Evolutionary conservation across 1,140 invertebrate genomes (phyloP).

Genomic region (Marisa cornuarietis): DNA sequence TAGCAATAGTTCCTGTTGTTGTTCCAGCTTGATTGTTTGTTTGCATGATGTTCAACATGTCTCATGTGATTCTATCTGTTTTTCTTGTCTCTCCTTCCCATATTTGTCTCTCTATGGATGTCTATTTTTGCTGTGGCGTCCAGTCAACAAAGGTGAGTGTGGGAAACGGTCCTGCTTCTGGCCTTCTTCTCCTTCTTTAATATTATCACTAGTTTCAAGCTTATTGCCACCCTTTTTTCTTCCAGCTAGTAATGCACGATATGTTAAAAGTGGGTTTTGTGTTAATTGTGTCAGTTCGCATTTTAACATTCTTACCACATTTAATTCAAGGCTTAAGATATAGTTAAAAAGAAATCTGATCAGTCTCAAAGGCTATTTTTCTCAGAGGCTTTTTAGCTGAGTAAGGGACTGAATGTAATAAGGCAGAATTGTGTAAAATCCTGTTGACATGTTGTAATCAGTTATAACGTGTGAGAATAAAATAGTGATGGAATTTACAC

Average conservation of each 20-base stretch:
- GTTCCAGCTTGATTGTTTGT: not conserved
- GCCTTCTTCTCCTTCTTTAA: slow-evolving; percentile 3
- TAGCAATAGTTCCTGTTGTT: not conserved
- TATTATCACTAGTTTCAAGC: not conserved
- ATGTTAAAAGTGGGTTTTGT: not conserved
- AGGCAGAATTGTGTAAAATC: too few relatives aligned
- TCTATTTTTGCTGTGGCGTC: slow-evolving; percentile 4
- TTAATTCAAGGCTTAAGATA: too few relatives aligned
- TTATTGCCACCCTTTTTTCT: not conserved
- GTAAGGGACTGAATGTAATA: too few relatives aligned
- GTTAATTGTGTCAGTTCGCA: too few relatives aligned
- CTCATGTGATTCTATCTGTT: slow-evolving; percentile 1
- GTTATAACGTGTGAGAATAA: too few relatives aligned
- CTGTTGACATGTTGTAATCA: too few relatives aligned
- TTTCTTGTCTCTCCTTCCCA: slow-evolving; percentile 1
- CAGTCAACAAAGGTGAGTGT: slow-evolving; percentile 9
- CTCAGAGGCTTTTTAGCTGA: too few relatives aligned
- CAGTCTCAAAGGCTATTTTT: too few relatives aligned
- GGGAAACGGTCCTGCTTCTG: slow-evolving; percentile 1
- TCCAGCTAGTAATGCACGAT: not conserved
- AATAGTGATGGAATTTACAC: too few relatives aligned
- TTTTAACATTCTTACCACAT: too few relatives aligned
- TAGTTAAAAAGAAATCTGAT: too few relatives aligned
- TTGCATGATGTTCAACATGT: slow-evolving; percentile 8
- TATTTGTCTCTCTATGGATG: slow-evolving; percentile 9